These are phyloP conservation scores for Idaea biselata DNA, from an alignment of 2,888 invertebrate genomes.

Conservation along the genomic window DNA sequence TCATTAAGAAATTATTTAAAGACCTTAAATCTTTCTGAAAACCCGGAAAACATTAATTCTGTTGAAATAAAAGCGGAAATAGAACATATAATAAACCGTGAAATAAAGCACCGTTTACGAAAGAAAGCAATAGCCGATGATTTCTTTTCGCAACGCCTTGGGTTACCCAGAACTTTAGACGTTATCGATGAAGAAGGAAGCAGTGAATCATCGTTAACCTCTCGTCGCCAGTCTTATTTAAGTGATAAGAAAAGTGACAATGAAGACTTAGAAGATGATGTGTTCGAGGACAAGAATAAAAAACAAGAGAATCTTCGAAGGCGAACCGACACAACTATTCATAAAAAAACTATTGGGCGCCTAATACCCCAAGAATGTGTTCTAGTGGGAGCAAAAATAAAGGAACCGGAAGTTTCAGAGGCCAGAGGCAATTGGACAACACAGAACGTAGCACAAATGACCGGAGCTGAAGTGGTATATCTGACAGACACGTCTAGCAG, in stretches of 20 bases:
- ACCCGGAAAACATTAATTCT: conserved; percentile 60
- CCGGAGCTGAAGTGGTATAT: conserved; percentile 85
- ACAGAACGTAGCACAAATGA: conserved; percentile 72
- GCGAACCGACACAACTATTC: conserved; percentile 38
- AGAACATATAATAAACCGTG: conserved; percentile 67
- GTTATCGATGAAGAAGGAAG: conserved; percentile 90
- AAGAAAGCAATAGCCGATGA: conserved; percentile 69
- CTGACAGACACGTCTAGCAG: conserved; percentile 85
- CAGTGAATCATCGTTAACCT: conserved; percentile 81
- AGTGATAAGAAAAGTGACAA: conserved; percentile 70
- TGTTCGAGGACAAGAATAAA: conserved; percentile 62
- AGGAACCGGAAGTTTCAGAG: conserved; percentile 79
- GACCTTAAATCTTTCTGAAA: conserved; percentile 77
- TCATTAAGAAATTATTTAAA: conserved; percentile 78
- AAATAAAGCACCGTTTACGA: conserved; percentile 64
- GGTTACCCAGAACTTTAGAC: conserved; percentile 85
- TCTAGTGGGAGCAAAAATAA: conserved; percentile 82
- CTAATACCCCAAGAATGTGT: conserved; percentile 73
- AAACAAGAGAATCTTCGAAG: conserved; percentile 36
- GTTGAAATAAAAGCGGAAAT: conserved; percentile 71
- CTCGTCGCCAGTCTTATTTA: conserved; percentile 77
- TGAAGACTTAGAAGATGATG: conserved; percentile 76
- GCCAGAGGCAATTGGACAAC: conserved; percentile 80
- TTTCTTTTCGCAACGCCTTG: conserved; percentile 63
- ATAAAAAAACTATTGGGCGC: conserved; percentile 55